A percentile compares a stretch with the other conserved stretches of the same genome.
These are phyloP conservation scores for Discoglossus pictus DNA, from an alignment of 2,797 vertebrate genomes.

Conservation along the genomic window DNA sequence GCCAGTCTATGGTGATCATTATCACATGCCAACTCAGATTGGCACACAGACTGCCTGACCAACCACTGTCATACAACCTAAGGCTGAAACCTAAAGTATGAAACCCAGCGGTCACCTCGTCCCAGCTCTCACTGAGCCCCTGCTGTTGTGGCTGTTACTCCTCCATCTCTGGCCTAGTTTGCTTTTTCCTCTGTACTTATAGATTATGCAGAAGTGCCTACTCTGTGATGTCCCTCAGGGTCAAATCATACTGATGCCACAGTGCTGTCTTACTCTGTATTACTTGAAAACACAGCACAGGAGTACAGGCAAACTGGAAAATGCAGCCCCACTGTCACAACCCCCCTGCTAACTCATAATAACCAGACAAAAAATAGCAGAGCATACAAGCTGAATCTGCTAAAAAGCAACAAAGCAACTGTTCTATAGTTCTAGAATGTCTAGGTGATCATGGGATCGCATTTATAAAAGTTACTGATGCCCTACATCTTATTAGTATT, in stretches of 20 bases:
- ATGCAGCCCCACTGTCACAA: not conserved
- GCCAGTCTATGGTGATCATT: not conserved
- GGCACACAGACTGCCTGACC: constrained; percentile 6
- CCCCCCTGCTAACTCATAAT: not conserved
- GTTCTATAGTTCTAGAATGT: too few relatives aligned
- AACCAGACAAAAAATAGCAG: constrained; percentile 1
- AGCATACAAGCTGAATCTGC: too few relatives aligned
- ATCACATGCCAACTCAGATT: not conserved
- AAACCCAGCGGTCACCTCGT: not conserved
- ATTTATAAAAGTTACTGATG: too few relatives aligned
- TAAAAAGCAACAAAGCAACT: too few relatives aligned
- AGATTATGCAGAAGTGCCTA: not conserved
- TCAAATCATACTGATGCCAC: constrained; percentile 5
- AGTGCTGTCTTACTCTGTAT: constrained; percentile 1
- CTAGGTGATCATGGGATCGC: too few relatives aligned
- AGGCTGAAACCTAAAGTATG: not conserved
- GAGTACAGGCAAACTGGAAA: not conserved
- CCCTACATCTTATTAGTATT: too few relatives aligned
- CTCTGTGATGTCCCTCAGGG: constrained; percentile 4
- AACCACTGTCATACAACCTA: not conserved
- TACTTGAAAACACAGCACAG: not conserved
- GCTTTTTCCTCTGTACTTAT: not conserved
- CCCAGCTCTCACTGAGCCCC: not conserved
- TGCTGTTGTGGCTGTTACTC: constrained; percentile 4
- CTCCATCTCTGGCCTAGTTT: not conserved